Evolutionary conservation across 2,797 vertebrate species (phyloP).

Genomic region (Chelonia mydas): DNA sequence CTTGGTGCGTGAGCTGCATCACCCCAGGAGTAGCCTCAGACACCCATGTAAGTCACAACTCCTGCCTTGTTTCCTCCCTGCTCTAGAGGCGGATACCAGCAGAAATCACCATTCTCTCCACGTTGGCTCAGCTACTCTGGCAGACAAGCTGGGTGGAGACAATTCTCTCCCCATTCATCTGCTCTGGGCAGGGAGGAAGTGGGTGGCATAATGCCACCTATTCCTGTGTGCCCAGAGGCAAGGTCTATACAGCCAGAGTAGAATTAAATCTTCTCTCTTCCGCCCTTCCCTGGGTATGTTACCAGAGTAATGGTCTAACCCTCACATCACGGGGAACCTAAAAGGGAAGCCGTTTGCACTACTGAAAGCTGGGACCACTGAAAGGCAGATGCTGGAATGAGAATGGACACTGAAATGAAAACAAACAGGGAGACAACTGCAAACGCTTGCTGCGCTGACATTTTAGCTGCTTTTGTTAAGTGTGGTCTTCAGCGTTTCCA

Average conservation of each 20-base stretch:
- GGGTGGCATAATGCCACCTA: neutral
- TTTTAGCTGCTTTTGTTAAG: neutral
- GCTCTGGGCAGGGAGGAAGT: neutral
- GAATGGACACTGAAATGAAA: neutral
- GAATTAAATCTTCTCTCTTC: neutral
- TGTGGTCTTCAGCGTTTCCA: neutral
- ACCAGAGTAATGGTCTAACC: too few relatives aligned
- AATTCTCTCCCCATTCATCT: neutral
- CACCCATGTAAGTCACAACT: too few relatives aligned
- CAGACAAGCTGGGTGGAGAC: neutral
- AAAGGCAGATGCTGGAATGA: neutral
- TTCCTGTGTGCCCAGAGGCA: neutral
- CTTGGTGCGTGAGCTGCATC: too few relatives aligned
- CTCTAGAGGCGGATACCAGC: too few relatives aligned
- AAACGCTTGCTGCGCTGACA: neutral
- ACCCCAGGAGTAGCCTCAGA: too few relatives aligned
- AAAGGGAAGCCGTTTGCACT: neutral
- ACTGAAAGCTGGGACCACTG: neutral
- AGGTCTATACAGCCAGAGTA: too few relatives aligned
- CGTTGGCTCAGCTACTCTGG: neutral
- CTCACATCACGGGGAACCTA: too few relatives aligned
- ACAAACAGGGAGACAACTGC: neutral
- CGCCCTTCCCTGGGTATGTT: neutral
- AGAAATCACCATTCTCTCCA: neutral
- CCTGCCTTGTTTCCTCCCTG: too few relatives aligned